These are phyloP conservation scores for Tanypteryx hageni DNA, from an alignment of 2,888 invertebrate genomes.

Conservation along the genomic window DNA sequence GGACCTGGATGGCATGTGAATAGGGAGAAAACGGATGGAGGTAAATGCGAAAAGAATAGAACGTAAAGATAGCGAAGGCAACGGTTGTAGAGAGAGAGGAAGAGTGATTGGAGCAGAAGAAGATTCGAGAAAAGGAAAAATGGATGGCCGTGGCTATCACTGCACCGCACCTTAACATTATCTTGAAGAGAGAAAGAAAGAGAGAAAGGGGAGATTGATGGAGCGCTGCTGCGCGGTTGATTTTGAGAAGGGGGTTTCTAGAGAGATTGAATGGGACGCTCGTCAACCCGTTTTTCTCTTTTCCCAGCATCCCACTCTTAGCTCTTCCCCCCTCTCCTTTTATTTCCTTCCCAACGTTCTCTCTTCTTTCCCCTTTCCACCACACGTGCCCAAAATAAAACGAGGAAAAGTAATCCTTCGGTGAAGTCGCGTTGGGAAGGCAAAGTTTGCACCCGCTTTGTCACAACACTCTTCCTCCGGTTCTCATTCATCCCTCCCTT, in stretches of 20 bases:
- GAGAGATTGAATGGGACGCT: background rate
- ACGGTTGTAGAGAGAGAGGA: background rate
- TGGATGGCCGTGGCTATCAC: slow-evolving; percentile 3
- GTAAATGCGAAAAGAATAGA: too few species aligned
- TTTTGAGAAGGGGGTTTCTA: background rate
- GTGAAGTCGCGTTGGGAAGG: slow-evolving; percentile 26
- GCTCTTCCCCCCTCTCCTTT: background rate
- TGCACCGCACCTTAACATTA: background rate
- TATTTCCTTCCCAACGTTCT: background rate
- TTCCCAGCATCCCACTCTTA: background rate
- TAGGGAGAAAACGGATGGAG: too few species aligned
- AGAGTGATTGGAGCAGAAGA: background rate
- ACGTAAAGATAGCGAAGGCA: background rate
- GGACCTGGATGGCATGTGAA: too few species aligned
- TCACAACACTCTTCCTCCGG: slow-evolving; percentile 28
- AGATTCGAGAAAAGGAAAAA: background rate
- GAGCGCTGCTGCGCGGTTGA: background rate
- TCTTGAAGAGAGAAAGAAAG: background rate
- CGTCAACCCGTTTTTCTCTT: background rate
- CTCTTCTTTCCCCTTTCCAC: background rate
- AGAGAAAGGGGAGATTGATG: background rate
- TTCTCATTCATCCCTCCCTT: background rate
- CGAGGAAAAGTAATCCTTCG: slow-evolving; percentile 20
- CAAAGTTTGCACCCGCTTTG: slow-evolving; percentile 23
- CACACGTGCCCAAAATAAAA: background rate